These are phyloP conservation scores for Nibea coibor DNA, from an alignment of 2,113 vertebrate species.

Conservation along the genomic window DNA sequence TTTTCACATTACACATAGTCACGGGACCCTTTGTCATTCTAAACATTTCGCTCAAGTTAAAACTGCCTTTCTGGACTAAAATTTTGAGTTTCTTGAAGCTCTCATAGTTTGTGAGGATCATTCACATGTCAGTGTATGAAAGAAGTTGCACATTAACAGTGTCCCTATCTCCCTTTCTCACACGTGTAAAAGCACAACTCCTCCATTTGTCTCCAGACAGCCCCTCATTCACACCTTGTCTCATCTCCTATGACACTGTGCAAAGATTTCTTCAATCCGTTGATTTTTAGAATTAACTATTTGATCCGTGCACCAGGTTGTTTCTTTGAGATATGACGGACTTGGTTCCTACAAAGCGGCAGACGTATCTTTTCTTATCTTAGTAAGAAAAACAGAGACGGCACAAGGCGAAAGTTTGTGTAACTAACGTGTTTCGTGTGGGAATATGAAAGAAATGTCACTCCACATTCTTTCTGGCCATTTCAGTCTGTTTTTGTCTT, in stretches of 20 bases:
- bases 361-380: neutral
- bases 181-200: neutral
- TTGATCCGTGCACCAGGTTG: neutral
- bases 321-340: neutral
- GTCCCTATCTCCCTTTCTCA: neutral
- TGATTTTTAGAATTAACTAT: neutral
- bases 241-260: neutral
- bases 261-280: neutral
- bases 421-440: neutral
- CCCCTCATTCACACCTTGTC: neutral
- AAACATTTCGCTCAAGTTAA: neutral
- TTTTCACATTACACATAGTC: too few species aligned
- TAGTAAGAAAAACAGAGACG: neutral
- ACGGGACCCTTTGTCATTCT: neutral
- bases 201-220: too few species aligned
- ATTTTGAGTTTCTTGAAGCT: neutral
- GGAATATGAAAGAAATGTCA: neutral
- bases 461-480: neutral
- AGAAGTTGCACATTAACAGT: neutral
- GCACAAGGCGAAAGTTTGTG: neutral
- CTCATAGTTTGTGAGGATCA: neutral
- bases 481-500: neutral
- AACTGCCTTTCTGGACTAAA: neutral
- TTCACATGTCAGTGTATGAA: neutral
- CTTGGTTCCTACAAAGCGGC: neutral